A percentile compares a stretch with the other conserved stretches of the same genome.
These are phyloP conservation scores for Plectus sambesii DNA, from an alignment of 1,140 invertebrate species.

Conservation along the genomic window DNA sequence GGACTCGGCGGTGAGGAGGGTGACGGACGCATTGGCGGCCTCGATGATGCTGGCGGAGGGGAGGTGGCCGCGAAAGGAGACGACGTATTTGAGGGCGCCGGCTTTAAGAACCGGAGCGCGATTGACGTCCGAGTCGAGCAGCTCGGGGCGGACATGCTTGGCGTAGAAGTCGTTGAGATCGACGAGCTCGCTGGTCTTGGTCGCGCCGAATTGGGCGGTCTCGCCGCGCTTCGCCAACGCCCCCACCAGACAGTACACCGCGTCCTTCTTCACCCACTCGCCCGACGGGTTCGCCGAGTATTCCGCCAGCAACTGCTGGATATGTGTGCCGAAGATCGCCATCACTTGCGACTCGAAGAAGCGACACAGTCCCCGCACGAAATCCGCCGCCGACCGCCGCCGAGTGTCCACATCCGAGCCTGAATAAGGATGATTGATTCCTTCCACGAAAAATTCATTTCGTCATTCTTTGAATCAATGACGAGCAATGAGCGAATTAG, in stretches of 20 bases:
- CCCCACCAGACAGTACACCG: constrained; percentile 86
- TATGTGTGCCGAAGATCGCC: constrained; percentile 77
- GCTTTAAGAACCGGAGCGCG: constrained; percentile 80
- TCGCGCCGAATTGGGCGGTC: constrained; percentile 57
- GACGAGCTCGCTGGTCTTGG: constrained; percentile 26
- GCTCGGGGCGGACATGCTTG: constrained; percentile 70
- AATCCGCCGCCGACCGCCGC: constrained; percentile 81
- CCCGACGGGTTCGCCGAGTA: constrained; percentile 62
- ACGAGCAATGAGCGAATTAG: too few species aligned
- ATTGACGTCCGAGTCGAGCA: constrained; percentile 64
- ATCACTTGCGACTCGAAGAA: constrained; percentile 85
- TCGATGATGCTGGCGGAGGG: constrained; percentile 63
- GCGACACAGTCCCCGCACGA: constrained; percentile 74
- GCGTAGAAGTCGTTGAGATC: constrained; percentile 67
- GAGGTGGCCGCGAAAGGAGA: constrained; percentile 78
- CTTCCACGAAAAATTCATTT: constrained; percentile 1
- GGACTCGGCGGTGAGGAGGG: constrained; percentile 59
- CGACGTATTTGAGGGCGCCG: constrained; percentile 85
- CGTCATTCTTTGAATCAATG: constrained; percentile 3
- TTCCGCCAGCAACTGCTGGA: constrained; percentile 57
- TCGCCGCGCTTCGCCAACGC: constrained; percentile 79
- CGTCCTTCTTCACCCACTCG: constrained; percentile 87
- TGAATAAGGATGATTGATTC: constrained; percentile 3
- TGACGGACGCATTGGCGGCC: constrained; percentile 60
- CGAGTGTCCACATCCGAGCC: constrained; percentile 75